A percentile compares a stretch with the other conserved stretches of the same genome.
Evolutionary conservation across 1,140 invertebrate genomes (phyloP).

Genomic region (Dinoponera quadriceps): DNA sequence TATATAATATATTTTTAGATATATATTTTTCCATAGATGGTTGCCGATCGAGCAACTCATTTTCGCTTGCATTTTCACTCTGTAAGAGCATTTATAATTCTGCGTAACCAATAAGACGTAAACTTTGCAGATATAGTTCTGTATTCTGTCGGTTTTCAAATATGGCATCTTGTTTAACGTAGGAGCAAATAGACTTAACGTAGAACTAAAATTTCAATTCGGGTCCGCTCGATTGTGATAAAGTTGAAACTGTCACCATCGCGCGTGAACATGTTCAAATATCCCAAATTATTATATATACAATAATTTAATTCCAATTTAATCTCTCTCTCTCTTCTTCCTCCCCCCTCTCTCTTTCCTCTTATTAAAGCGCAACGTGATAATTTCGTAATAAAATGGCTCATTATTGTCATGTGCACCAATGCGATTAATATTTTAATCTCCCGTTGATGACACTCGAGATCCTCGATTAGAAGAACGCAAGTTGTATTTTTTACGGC

Average conservation of each 20-base stretch:
- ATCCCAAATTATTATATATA: constrained; percentile 16
- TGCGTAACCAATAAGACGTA: too few relatives aligned
- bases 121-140: too few relatives aligned
- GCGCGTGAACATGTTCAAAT: not conserved
- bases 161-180: too few relatives aligned
- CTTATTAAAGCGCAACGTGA: not conserved
- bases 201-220: too few relatives aligned
- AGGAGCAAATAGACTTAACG: too few relatives aligned
- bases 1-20: too few relatives aligned
- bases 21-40: too few relatives aligned
- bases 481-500: not conserved
- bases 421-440: constrained; percentile 32
- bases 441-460: constrained; percentile 1
- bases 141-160: too few relatives aligned
- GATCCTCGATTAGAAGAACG: constrained; percentile 1
- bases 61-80: too few relatives aligned
- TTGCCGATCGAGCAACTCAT: too few relatives aligned
- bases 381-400: constrained; percentile 16
- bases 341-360: too few relatives aligned
- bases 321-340: not conserved
- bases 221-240: not conserved
- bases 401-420: constrained; percentile 26
- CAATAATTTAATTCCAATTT: constrained; percentile 31
- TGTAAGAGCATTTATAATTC: too few relatives aligned
- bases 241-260: not conserved